Evolutionary conservation across 2,113 vertebrate genomes (phyloP).

Genomic region (Talpa occidentalis): DNA sequence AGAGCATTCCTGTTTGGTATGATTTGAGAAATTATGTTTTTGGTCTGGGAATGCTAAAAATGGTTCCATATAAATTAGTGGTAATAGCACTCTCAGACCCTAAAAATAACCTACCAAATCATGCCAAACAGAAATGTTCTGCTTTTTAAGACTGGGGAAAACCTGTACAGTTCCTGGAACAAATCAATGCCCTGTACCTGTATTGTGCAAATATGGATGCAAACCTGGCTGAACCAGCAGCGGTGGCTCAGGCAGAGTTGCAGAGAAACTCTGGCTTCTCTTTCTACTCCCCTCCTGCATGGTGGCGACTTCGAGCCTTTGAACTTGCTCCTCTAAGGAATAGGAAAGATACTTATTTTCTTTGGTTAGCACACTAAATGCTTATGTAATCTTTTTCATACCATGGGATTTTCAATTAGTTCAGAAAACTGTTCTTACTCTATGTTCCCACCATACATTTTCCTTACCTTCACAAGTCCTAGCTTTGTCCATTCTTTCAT

Average conservation of each 20-base stretch:
- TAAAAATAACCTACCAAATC: too few relatives aligned
- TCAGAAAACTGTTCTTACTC: conserved; percentile 32
- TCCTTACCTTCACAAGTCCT: neutral
- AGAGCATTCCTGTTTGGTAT: too few relatives aligned
- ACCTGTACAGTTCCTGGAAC: neutral
- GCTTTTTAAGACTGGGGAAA: too few relatives aligned
- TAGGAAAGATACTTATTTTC: neutral
- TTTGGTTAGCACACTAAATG: neutral
- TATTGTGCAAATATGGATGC: neutral
- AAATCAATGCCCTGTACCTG: neutral
- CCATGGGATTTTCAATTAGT: neutral
- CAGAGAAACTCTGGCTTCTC: neutral
- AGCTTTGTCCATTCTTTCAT: neutral
- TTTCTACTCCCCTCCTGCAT: neutral
- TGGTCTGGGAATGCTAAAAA: too few relatives aligned
- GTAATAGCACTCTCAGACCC: too few relatives aligned
- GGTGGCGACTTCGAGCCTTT: neutral
- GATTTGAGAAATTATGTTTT: too few relatives aligned
- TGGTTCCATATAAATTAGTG: too few relatives aligned
- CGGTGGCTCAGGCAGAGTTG: neutral
- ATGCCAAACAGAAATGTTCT: too few relatives aligned
- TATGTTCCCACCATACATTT: neutral
- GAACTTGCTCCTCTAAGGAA: neutral
- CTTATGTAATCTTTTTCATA: neutral
- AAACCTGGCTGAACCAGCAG: neutral